Evolutionary conservation across 2,888 invertebrate genomes (phyloP).

Genomic region (Toxonevra muliebris): DNA sequence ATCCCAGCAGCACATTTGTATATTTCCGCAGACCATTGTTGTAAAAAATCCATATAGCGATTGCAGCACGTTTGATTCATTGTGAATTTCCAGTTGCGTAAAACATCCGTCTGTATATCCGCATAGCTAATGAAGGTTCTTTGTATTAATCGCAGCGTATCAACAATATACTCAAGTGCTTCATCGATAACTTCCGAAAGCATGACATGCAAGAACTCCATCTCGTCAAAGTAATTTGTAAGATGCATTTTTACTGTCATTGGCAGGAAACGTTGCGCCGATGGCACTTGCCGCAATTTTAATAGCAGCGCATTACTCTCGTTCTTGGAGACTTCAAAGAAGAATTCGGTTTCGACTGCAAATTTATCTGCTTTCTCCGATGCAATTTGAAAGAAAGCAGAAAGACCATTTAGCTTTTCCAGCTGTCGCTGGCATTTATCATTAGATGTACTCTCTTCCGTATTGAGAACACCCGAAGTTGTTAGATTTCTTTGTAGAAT

Average conservation of each 20-base stretch:
- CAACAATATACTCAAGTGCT: slow-evolving; percentile 51
- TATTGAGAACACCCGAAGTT: slow-evolving; percentile 46
- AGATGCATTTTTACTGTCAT: slow-evolving; percentile 48
- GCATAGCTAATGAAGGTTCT: slow-evolving; percentile 48
- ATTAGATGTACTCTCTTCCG: slow-evolving; percentile 27
- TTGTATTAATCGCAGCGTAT: slow-evolving; percentile 47
- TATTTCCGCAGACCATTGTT: slow-evolving; percentile 51
- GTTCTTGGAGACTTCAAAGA: slow-evolving; percentile 52
- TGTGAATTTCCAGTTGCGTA: slow-evolving; percentile 46
- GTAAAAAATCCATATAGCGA: slow-evolving; percentile 53
- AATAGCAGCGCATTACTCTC: slow-evolving; percentile 50
- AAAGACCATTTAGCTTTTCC: slow-evolving; percentile 45
- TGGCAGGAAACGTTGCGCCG: slow-evolving; percentile 43
- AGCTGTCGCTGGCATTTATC: slow-evolving; percentile 37
- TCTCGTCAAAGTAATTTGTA: slow-evolving; percentile 58
- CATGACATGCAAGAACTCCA: slow-evolving; percentile 57
- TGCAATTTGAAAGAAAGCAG: slow-evolving; percentile 46
- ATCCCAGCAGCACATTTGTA: slow-evolving; percentile 49
- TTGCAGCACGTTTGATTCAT: slow-evolving; percentile 47
- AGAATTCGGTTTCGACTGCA: slow-evolving; percentile 43
- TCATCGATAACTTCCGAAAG: slow-evolving; percentile 56
- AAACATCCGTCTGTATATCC: slow-evolving; percentile 49
- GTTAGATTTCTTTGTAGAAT: slow-evolving; percentile 54
- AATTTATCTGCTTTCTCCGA: slow-evolving; percentile 46
- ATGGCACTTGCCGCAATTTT: slow-evolving; percentile 54